phyloP scores from a whole-genome alignment of 2,797 vertebrate genomes.

The Rhadinocentrus ornatus region DNA sequence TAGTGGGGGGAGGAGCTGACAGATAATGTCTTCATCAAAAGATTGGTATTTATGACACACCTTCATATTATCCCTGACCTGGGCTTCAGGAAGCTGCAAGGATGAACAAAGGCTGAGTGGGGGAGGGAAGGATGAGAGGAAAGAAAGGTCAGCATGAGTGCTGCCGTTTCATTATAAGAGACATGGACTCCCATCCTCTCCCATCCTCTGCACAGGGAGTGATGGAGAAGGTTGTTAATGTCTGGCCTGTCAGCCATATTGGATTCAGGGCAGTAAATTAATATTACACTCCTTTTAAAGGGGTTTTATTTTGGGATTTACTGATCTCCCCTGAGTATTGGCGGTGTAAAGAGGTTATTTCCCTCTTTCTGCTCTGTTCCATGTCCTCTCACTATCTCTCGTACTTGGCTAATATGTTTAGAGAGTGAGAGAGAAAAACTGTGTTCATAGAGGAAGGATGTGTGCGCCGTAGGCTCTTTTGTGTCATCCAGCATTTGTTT shows the following conservation, averaged over 20 bases:
- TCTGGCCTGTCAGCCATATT: constrained; percentile 75
- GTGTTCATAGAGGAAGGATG: constrained; percentile 45
- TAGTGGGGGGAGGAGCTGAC: constrained; percentile 57
- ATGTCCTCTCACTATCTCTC: constrained; percentile 52
- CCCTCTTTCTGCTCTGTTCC: constrained; percentile 51
- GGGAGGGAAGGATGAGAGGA: constrained; percentile 45
- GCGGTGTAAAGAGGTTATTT: constrained; percentile 73
- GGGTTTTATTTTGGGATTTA: constrained; percentile 80
- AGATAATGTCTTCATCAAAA: constrained; percentile 77
- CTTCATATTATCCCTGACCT: constrained; percentile 76
- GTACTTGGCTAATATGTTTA: constrained; percentile 65
- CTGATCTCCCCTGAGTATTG: constrained; percentile 71
- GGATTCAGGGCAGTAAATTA: constrained; percentile 81
- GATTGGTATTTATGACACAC: constrained; percentile 73
- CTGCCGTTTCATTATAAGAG: constrained; percentile 74
- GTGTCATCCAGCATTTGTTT: constrained; percentile 63
- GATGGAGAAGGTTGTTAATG: constrained; percentile 76
- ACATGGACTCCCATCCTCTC: constrained; percentile 58
- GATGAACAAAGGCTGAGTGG: constrained; percentile 52
- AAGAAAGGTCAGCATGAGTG: constrained; percentile 74
- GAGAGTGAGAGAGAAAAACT: constrained; percentile 46
- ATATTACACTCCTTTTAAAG: constrained; percentile 77
- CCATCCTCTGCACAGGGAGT: constrained; percentile 59
- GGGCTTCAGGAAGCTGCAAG: constrained; percentile 45
- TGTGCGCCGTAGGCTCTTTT: constrained; percentile 47